Percentiles rank a stretch among this genome's conserved stretches.
Evolutionary conservation across 1,140 invertebrate genomes (phyloP).

Genomic region (Drosophila melanica): DNA sequence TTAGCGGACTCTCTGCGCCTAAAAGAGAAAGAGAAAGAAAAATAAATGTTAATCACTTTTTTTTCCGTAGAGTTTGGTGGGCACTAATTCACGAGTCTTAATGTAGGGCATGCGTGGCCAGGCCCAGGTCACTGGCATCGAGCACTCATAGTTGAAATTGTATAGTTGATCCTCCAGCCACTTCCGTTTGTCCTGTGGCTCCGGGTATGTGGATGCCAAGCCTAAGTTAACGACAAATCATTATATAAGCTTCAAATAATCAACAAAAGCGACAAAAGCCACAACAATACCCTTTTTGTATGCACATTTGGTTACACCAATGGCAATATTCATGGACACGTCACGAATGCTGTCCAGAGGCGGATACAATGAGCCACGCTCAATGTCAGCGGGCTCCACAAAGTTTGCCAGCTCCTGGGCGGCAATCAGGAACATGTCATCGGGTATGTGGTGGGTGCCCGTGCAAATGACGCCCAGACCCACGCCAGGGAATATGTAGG

Average conservation of each 20-base stretch:
- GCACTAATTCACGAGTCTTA: slow-evolving; percentile 83
- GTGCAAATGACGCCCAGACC: slow-evolving; percentile 95
- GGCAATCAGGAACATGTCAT: slow-evolving; percentile 95
- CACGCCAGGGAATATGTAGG: slow-evolving; percentile 96
- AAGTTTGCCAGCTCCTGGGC: slow-evolving; percentile 93
- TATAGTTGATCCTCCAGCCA: slow-evolving; percentile 91
- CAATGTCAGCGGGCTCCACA: slow-evolving; percentile 92
- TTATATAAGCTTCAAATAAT: not conserved
- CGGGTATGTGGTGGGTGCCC: slow-evolving; percentile 94
- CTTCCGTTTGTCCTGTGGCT: slow-evolving; percentile 90
- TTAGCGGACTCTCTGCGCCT: slow-evolving; percentile 80
- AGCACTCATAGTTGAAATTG: slow-evolving; percentile 90
- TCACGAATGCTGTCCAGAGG: slow-evolving; percentile 93
- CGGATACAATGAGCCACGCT: slow-evolving; percentile 96
- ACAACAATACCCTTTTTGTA: slow-evolving; percentile 89
- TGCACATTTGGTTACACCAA: slow-evolving; percentile 93
- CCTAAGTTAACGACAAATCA: slow-evolving; percentile 85
- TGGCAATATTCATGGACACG: slow-evolving; percentile 95
- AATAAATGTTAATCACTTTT: slow-evolving; percentile 76
- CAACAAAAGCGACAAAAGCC: not conserved
- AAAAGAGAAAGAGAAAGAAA: slow-evolving; percentile 54
- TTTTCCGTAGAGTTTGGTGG: slow-evolving; percentile 80
- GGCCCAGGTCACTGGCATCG: slow-evolving; percentile 90
- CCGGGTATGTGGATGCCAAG: slow-evolving; percentile 92
- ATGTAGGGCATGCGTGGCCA: slow-evolving; percentile 86